A percentile compares a stretch with the other conserved stretches of the same genome.
phyloP scores from a whole-genome alignment of 2,888 invertebrate genomes.

The Sminthurides aquaticus region DNA sequence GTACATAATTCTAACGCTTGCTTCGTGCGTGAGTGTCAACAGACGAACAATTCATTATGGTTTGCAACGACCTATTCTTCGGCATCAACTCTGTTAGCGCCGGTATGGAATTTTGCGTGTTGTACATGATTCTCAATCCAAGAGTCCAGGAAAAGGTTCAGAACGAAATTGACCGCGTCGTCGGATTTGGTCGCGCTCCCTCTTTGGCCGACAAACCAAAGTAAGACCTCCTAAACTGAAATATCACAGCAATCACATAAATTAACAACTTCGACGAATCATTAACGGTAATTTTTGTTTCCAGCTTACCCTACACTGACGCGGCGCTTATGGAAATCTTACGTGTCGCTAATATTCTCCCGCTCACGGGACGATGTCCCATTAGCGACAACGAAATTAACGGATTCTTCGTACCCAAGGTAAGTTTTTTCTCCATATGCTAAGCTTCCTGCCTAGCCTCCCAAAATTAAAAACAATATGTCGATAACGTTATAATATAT shows the following conservation, averaged over 20 bases:
- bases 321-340: constrained; percentile 31
- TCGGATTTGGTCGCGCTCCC: constrained; percentile 22
- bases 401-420: constrained; percentile 14
- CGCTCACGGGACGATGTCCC: constrained; percentile 10
- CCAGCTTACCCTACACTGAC: constrained; percentile 31
- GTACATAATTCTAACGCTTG: no score
- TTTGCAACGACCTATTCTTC: constrained; percentile 28
- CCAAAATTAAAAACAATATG: no score
- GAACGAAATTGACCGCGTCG: constrained; percentile 27
- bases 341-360: constrained; percentile 16
- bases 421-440: not conserved
- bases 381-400: constrained; percentile 12
- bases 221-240: constrained; percentile 20
- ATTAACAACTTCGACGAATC: no score
- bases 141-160: constrained; percentile 26
- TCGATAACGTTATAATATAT: no score
- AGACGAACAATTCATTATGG: constrained; percentile 32
- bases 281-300: not conserved
- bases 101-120: constrained; percentile 26
- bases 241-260: not conserved
- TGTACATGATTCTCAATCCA: constrained; percentile 31
- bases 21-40: no score
- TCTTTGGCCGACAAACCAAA: constrained; percentile 22
- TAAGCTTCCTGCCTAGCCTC: no score
- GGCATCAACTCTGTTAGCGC: constrained; percentile 28